These are phyloP conservation scores for Paratrypauchen microcephalus DNA, from an alignment of 2,797 vertebrate genomes.

Conservation along the genomic window DNA sequence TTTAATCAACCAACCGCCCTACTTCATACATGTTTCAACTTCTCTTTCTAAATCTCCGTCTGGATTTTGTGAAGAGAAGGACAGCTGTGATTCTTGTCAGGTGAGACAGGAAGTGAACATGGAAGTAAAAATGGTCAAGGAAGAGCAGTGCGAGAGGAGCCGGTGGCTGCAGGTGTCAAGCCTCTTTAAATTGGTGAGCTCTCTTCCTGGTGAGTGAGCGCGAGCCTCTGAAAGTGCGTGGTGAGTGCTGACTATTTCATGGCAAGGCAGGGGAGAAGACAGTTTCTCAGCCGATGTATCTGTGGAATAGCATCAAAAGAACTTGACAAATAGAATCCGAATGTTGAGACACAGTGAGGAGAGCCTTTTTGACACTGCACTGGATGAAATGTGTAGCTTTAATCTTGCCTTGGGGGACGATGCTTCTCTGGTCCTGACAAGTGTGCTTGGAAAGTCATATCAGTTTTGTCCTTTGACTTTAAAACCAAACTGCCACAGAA, in stretches of 20 bases:
- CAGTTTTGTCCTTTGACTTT: conserved; percentile 57
- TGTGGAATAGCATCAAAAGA: conserved; percentile 53
- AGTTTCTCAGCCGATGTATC: conserved; percentile 38
- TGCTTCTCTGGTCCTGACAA: conserved; percentile 56
- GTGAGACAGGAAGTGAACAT: conserved; percentile 31
- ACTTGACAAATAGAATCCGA: conserved; percentile 53
- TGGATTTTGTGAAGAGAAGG: background rate
- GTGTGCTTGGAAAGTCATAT: conserved; percentile 58
- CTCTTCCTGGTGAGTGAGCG: conserved; percentile 42
- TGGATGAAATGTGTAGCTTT: conserved; percentile 45
- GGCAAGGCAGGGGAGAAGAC: conserved; percentile 42
- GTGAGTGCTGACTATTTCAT: conserved; percentile 43
- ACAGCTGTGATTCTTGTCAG: conserved; percentile 54
- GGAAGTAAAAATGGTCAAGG: conserved; percentile 16
- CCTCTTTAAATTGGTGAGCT: conserved; percentile 66
- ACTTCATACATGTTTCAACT: background rate
- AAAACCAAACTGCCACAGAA: conserved; percentile 46
- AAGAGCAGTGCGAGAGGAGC: conserved; percentile 11
- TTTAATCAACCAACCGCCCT: background rate
- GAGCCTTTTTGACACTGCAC: conserved; percentile 52
- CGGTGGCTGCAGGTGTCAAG: conserved; percentile 59
- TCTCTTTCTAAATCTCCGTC: background rate
- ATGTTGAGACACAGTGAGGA: conserved; percentile 45
- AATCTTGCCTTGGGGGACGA: conserved; percentile 41
- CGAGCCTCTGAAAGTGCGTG: conserved; percentile 21